Percentiles rank a stretch among this genome's conserved stretches.
These are phyloP conservation scores for Fopius arisanus DNA, from an alignment of 1,140 invertebrate genomes.

Conservation along the genomic window DNA sequence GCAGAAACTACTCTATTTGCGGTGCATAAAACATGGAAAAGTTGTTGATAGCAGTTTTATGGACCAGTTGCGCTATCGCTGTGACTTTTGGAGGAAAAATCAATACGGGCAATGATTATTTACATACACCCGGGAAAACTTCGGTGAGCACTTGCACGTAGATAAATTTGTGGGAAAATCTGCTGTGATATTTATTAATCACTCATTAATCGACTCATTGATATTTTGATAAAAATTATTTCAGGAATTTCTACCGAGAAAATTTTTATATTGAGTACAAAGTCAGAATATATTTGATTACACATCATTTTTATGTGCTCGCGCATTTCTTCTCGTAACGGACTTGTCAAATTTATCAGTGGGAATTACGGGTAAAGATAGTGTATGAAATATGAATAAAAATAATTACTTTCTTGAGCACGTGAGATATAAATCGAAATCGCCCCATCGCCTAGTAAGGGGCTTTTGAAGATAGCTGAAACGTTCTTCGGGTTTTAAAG, in stretches of 20 bases:
- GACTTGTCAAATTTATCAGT: neutral
- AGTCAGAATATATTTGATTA: too few species aligned
- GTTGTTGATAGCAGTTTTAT: neutral
- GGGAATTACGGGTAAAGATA: neutral
- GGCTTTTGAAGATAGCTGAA: slow-evolving; percentile 18
- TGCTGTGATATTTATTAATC: too few species aligned
- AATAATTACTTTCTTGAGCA: neutral
- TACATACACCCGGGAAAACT: slow-evolving; percentile 39
- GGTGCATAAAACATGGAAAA: neutral
- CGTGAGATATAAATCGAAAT: neutral
- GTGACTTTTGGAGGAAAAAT: neutral
- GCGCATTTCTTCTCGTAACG: neutral
- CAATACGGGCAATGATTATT: slow-evolving; percentile 38
- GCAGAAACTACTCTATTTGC: neutral
- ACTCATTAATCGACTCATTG: too few species aligned
- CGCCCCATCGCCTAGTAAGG: slow-evolving; percentile 9
- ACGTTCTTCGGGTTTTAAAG: neutral
- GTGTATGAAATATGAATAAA: neutral
- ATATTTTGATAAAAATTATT: too few species aligned
- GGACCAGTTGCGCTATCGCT: neutral
- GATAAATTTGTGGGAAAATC: too few species aligned
- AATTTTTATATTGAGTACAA: too few species aligned
- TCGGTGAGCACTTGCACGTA: slow-evolving; percentile 30
- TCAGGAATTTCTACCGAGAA: too few species aligned
- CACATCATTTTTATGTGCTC: too few species aligned